phyloP scores from a whole-genome alignment of 2,113 vertebrate genomes.

The Camelus bactrianus region DNA sequence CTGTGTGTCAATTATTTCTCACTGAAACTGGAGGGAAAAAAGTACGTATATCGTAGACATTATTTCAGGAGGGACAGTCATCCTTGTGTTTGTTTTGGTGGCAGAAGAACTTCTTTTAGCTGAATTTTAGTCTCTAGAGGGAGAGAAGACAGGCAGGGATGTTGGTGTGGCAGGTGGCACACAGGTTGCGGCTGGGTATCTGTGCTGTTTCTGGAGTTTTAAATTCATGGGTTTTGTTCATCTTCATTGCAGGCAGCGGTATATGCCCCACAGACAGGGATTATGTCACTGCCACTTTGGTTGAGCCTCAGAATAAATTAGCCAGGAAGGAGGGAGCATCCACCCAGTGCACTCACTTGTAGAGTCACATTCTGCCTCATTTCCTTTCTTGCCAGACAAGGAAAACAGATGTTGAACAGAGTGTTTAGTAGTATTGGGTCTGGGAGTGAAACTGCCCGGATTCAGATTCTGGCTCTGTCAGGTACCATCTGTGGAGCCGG shows the following conservation, averaged over 20 bases:
- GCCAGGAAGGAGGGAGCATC: not conserved
- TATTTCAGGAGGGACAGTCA: not conserved
- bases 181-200: not conserved
- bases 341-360: not conserved
- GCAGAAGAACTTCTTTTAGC: not conserved
- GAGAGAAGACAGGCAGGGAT: not conserved
- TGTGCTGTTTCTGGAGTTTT: not conserved
- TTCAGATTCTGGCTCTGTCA: not conserved
- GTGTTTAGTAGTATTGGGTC: not conserved
- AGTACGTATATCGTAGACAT: not conserved
- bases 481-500: not conserved
- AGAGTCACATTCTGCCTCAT: not conserved
- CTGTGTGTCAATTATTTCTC: not conserved
- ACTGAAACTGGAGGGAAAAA: not conserved
- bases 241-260: not conserved
- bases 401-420: not conserved
- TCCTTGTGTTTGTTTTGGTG: not conserved
- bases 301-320: not conserved
- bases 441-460: not conserved
- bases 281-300: not conserved
- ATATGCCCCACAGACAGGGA: conserved; percentile 7
- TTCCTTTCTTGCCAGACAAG: not conserved
- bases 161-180: not conserved
- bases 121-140: not conserved
- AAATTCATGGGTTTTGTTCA: not conserved